A percentile compares a stretch with the other conserved stretches of the same genome.
phyloP scores from a whole-genome alignment of 2,888 invertebrate genomes.

The Agriopis marginaria region DNA sequence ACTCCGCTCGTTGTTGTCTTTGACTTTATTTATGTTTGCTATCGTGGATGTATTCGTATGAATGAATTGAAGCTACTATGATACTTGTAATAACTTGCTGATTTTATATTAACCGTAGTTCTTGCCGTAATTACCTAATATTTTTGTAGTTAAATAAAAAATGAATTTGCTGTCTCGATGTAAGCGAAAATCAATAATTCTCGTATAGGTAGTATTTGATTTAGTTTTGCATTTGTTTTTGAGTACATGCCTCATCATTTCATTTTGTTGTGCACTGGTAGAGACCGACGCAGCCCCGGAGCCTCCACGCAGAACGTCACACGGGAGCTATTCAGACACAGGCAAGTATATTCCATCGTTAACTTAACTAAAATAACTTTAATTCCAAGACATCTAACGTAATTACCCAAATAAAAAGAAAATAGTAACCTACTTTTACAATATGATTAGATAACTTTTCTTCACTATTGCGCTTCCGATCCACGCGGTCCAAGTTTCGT shows the following conservation, averaged over 20 bases:
- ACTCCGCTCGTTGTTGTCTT: slow-evolving; percentile 46
- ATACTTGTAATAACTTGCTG: slow-evolving; percentile 21
- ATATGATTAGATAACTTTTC: slow-evolving; percentile 55
- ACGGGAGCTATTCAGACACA: slow-evolving; percentile 85
- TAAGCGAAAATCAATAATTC: slow-evolving; percentile 47
- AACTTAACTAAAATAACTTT: slow-evolving; percentile 6
- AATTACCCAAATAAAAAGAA: slow-evolving; percentile 26
- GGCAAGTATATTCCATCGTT: slow-evolving; percentile 74
- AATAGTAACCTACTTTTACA: slow-evolving; percentile 51
- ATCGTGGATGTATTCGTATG: slow-evolving; percentile 41
- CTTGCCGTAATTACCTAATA: slow-evolving; percentile 2
- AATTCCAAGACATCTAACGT: slow-evolving; percentile 4
- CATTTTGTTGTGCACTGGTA: slow-evolving; percentile 80
- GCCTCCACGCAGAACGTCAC: slow-evolving; percentile 87
- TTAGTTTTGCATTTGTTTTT: slow-evolving; percentile 54
- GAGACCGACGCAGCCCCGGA: slow-evolving; percentile 88
- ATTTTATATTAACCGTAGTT: slow-evolving; percentile 25
- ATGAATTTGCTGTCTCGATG: neutral
- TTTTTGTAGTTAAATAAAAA: neutral
- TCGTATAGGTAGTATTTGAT: slow-evolving; percentile 44
- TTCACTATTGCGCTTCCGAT: slow-evolving; percentile 57
- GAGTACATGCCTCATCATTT: slow-evolving; percentile 64
- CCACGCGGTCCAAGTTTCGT: slow-evolving; percentile 51
- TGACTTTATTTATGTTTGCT: slow-evolving; percentile 43
- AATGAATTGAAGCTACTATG: slow-evolving; percentile 28